Evolutionary conservation across 2,797 vertebrate species (phyloP), one percentile per base, ranked within the genome.

Genomic region (Pangasius larnaudii): DNA sequence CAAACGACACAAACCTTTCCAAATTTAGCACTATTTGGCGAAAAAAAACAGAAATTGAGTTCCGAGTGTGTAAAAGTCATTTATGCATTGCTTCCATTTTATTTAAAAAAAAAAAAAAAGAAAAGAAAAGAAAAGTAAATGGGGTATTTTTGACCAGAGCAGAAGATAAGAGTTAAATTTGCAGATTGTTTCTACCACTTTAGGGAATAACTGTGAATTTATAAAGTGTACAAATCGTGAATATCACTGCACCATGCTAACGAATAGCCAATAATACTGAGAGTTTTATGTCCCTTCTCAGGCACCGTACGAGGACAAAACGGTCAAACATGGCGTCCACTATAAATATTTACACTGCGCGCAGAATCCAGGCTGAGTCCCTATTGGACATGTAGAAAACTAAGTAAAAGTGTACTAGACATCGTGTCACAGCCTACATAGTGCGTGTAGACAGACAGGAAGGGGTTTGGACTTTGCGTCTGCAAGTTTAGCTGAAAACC

Each of bases 251-350:
- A 9, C 7, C 19, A 24, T 61, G 19, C 22, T 63, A 46, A 11
- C 30, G 18, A 30, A 53, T 9, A 18, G 14, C 14, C 36, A 4
- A 22, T 3, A 51, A 1, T 8, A 8, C 3, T 13, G 22, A 3
- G 33, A 30, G 11, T 11, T 65, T 65, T 77, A 3, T 77, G 87
- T 42, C 61, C 87, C 51, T 79, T 85, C 27, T 59, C 82, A 67
- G 72, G 27, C 82, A 49, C 87, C 87, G 72, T 88, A 85, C 0
- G 24, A 46, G 33, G 3, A 74, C 22, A 74, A 67, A 14, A 1
- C 27, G 30, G 10, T 46, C 84, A n/a, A 84, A 67, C 42, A 84
- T 67, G 81, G 81, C 81, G 81, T 22, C 80, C 39, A 1, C 18
- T 46, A 46, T 30, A 19, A 65, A 30, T 61, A 39, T 59, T 14